Evolutionary conservation across 2,888 invertebrate genomes (phyloP).

Genomic region (Ommatoiulus sabulosus): DNA sequence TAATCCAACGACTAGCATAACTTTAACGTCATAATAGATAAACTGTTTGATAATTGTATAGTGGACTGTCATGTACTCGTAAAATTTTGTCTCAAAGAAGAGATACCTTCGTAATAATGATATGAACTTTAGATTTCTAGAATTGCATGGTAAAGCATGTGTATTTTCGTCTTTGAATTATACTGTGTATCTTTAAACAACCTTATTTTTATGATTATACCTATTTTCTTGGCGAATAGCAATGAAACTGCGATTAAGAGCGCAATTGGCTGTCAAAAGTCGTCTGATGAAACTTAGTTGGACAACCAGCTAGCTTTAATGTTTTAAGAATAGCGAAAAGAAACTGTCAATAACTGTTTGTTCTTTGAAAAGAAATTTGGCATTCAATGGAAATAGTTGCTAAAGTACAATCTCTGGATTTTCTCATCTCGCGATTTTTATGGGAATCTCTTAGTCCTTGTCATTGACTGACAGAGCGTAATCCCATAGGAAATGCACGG

Average conservation of each 20-base stretch:
- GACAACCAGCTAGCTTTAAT: not conserved
- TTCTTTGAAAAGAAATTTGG: not conserved
- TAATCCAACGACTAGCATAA: too few relatives aligned
- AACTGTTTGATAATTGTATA: too few relatives aligned
- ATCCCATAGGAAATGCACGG: not conserved
- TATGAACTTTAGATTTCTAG: too few relatives aligned
- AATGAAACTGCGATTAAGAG: too few relatives aligned
- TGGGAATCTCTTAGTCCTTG: not conserved
- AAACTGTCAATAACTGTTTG: not conserved
- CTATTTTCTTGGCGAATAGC: too few relatives aligned
- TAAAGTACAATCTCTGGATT: not conserved
- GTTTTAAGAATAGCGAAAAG: not conserved
- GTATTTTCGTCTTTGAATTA: not conserved
- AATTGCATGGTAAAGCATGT: not conserved
- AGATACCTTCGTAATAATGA: too few relatives aligned
- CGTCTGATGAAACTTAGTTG: not conserved
- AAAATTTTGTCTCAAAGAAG: too few relatives aligned
- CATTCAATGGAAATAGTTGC: not conserved
- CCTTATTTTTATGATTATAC: not conserved
- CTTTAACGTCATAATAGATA: too few relatives aligned
- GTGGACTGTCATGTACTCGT: too few relatives aligned
- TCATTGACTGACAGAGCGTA: not conserved
- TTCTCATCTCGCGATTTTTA: not conserved
- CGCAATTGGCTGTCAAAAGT: too few relatives aligned
- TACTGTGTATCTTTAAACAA: not conserved